Evolutionary conservation across 2,797 vertebrate species (phyloP).

Genomic region (Centropyge bicolor): DNA sequence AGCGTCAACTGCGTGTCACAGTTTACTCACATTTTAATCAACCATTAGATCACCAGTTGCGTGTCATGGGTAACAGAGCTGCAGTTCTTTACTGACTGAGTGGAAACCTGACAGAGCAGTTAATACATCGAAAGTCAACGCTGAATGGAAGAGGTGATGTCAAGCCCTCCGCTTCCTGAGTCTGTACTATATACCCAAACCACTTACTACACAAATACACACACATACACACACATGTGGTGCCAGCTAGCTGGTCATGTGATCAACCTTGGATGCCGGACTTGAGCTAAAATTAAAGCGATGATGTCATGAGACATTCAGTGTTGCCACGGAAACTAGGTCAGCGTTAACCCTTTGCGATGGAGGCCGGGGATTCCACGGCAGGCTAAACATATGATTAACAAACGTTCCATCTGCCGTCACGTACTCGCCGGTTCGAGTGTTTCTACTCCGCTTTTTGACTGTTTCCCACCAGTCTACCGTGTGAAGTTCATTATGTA

Average conservation of each 20-base stretch:
- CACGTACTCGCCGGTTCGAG: constrained; percentile 21
- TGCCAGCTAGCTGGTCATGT: constrained; percentile 67
- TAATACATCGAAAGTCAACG: constrained; percentile 60
- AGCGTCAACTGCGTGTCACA: not conserved
- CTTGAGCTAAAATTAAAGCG: constrained; percentile 82
- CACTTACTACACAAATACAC: constrained; percentile 55
- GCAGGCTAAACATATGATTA: constrained; percentile 55
- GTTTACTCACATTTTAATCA: constrained; percentile 10
- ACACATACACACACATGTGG: constrained; percentile 32
- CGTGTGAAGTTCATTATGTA: constrained; percentile 35
- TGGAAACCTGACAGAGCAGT: constrained; percentile 67
- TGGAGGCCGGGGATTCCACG: constrained; percentile 74
- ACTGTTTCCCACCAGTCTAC: constrained; percentile 37
- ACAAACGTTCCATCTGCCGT: constrained; percentile 67
- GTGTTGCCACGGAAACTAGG: constrained; percentile 86
- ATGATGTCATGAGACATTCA: constrained; percentile 85
- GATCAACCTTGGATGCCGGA: constrained; percentile 72
- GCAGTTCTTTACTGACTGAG: constrained; percentile 38
- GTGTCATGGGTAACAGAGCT: constrained; percentile 11
- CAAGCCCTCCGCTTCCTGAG: constrained; percentile 80
- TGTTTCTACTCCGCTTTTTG: constrained; percentile 41
- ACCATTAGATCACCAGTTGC: not conserved
- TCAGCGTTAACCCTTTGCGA: constrained; percentile 83
- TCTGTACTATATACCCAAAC: constrained; percentile 51
- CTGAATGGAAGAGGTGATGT: constrained; percentile 79